Evolutionary conservation across 1,140 invertebrate genomes (phyloP).

Genomic region (Adoxophyes honmai): DNA sequence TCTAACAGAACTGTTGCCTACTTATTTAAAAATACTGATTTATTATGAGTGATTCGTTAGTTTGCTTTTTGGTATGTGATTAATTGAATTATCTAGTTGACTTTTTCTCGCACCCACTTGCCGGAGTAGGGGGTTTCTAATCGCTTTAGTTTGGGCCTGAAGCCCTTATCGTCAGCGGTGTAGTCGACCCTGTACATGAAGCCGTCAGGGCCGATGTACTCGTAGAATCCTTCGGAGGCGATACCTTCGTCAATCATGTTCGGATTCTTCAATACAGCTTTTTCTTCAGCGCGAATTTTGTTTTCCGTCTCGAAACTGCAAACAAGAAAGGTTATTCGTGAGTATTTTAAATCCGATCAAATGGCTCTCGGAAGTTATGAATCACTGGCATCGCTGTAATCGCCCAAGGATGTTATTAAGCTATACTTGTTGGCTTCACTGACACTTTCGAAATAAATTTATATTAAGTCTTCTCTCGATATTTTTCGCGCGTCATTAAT

Average conservation of each 20-base stretch:
- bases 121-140: slow-evolving; percentile 70
- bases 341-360: not conserved
- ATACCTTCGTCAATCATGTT: slow-evolving; percentile 79
- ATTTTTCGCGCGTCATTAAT: not conserved
- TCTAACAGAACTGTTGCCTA: slow-evolving; percentile 39
- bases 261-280: slow-evolving; percentile 76
- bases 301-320: slow-evolving; percentile 86
- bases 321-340: slow-evolving; percentile 19
- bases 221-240: slow-evolving; percentile 81
- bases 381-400: not conserved
- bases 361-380: not conserved
- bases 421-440: not conserved
- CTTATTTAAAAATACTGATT: slow-evolving; percentile 68
- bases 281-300: slow-evolving; percentile 85
- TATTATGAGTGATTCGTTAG: slow-evolving; percentile 35
- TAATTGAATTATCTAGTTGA: slow-evolving; percentile 43
- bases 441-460: not conserved
- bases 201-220: slow-evolving; percentile 80
- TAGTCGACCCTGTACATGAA: slow-evolving; percentile 80
- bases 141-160: slow-evolving; percentile 78
- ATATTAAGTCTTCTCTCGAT: not conserved
- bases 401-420: slow-evolving; percentile 1
- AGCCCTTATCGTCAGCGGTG: slow-evolving; percentile 82
- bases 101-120: slow-evolving; percentile 67
- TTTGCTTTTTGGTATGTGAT: slow-evolving; percentile 10